phyloP scores from a whole-genome alignment of 2,113 vertebrate genomes.

The Ranitomeya imitator region DNA sequence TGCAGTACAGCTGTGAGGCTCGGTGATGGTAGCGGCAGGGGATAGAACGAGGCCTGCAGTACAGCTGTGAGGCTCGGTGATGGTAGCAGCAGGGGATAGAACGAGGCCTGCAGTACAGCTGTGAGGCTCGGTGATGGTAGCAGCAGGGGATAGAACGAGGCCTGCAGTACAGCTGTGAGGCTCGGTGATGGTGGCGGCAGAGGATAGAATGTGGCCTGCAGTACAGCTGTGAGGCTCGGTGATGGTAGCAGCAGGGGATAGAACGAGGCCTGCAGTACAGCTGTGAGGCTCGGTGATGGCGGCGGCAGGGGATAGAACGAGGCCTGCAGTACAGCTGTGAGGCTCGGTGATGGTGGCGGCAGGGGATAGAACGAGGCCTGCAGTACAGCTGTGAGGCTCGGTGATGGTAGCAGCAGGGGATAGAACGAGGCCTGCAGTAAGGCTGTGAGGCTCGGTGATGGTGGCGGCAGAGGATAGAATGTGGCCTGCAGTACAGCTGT shows the following conservation, averaged over 20 bases:
- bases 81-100: no score
- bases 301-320: background rate
- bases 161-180: slow-evolving; percentile 37
- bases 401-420: background rate
- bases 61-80: no score
- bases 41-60: no score
- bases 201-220: background rate
- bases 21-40: no score
- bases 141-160: background rate
- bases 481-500: slow-evolving; percentile 21
- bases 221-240: slow-evolving; percentile 39
- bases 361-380: background rate
- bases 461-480: background rate
- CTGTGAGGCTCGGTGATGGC: slow-evolving; percentile 13
- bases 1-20: slow-evolving; percentile 30
- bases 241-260: background rate
- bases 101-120: no score
- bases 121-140: background rate
- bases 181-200: background rate
- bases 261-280: background rate
- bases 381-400: slow-evolving; percentile 38
- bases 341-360: background rate
- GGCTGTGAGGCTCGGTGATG: slow-evolving; percentile 23
- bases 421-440: background rate
- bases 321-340: slow-evolving; percentile 28